Base-by-base conservation (phyloP, 2,797 vertebrate genomes). In the Argya squamiceps region DNA sequence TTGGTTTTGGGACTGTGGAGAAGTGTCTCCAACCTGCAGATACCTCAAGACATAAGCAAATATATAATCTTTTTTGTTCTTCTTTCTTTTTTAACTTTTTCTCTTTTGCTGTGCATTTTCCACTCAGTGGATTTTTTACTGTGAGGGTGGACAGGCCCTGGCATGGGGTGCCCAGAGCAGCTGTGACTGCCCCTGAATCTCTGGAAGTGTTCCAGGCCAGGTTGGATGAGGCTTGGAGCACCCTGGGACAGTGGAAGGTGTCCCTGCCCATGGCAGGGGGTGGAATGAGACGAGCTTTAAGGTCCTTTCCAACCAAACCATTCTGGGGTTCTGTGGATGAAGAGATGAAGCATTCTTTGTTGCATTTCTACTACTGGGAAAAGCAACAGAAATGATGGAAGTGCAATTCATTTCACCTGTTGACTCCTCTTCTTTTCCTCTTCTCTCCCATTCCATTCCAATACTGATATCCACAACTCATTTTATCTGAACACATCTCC, bases 41-140 rank as follows among this genome's bases (percentile, higher is more conserved):
- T 44, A 11, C 20, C 32, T 77, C 13, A 52, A 41, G 5, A n/a
- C 0, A 1, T 53, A 32, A 71, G 5, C 1, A 84, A 77, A 68
- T 36, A 29, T 0, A 10, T 21, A n/a, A 7, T 1, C 30, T 44
- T 16, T 55, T 30, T 4, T 5, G 3, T 32, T n/a, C 1, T 16
- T 41, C 0, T 8, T 36, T 1, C 0, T 12, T 4, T 37, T 37
- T 24, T 13, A 5, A 0, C 15, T 53, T 55, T 55, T 30, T 29
- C 29, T 29, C 1, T 67, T 55, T 81, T 69, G 1, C 15, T 75
- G 3, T 44, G 8, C 2, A 2, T 63, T 73, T 30, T 56, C 53
- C 18, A 15, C 10, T 24, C 1, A 5, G 15, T 49, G 44, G 2
- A 23, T 41, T 55, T 53, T 81, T 32, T 13, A 15, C 4, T 53